Conservation (phyloP, 2,797 vertebrate species). For the Pseudochirops cupreus region DNA sequence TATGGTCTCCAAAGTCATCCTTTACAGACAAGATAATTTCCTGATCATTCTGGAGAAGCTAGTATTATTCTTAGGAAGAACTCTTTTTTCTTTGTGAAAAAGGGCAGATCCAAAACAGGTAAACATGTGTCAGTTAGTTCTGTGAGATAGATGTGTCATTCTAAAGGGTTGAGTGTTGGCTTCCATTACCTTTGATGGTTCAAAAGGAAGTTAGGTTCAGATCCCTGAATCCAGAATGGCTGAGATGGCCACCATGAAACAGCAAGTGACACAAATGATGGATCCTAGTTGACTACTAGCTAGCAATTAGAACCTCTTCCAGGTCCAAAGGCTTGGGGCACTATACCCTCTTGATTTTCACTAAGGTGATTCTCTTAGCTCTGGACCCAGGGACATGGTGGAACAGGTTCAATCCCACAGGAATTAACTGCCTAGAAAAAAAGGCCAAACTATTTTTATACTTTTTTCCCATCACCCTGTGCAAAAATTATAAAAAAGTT, state of each 20-base stretch:
- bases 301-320: not conserved
- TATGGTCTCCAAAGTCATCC: not conserved
- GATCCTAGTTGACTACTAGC: not conserved
- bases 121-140: not conserved
- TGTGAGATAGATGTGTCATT: not conserved
- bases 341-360: not conserved
- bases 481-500: not conserved
- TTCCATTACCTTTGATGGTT: not conserved
- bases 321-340: not conserved
- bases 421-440: not conserved
- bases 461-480: not conserved
- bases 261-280: not conserved
- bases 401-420: not conserved
- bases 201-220: not conserved
- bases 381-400: not conserved
- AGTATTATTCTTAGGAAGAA: not conserved
- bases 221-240: not conserved
- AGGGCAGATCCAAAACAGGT: not conserved
- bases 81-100: not conserved
- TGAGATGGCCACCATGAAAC: not conserved
- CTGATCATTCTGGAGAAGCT: not conserved
- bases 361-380: not conserved
- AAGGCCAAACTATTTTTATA: not conserved
- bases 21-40: not conserved
- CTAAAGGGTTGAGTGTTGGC: not conserved